phyloP scores from a whole-genome alignment of 2,888 invertebrate species.

The Trachelus stipa region DNA sequence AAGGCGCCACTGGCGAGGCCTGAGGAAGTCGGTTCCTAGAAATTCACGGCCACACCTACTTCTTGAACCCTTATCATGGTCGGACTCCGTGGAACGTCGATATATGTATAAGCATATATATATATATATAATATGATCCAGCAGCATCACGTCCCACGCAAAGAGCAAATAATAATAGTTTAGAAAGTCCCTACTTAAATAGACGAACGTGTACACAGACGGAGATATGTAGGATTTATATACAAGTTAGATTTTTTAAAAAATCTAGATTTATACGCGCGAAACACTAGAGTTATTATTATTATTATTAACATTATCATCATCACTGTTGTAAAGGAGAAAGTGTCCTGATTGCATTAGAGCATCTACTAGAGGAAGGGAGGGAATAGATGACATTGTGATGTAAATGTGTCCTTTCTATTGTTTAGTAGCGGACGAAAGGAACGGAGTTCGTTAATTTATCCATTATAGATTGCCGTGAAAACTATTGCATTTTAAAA shows the following conservation, averaged over 20 bases:
- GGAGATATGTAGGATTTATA: conserved; percentile 51
- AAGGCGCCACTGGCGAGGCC: conserved; percentile 62
- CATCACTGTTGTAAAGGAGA: conserved; percentile 12
- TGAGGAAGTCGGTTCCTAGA: conserved; percentile 62
- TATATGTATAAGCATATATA: neutral
- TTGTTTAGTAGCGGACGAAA: too few relatives aligned
- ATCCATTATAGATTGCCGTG: too few relatives aligned
- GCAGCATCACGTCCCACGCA: neutral
- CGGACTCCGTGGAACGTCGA: neutral
- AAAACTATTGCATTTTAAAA: too few relatives aligned
- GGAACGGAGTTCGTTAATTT: too few relatives aligned
- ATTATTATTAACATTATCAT: conserved; percentile 11
- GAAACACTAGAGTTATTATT: conserved; percentile 33
- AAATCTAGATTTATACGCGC: conserved; percentile 57
- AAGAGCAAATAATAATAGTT: conserved; percentile 1
- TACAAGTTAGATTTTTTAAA: conserved; percentile 51
- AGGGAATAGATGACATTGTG: too few relatives aligned
- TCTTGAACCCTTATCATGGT: neutral
- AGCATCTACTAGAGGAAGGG: too few relatives aligned
- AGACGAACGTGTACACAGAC: conserved; percentile 49
- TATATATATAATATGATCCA: neutral
- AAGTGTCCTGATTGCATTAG: neutral
- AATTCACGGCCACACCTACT: conserved; percentile 12
- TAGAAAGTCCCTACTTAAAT: conserved; percentile 16
- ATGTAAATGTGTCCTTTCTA: too few relatives aligned